Percentiles rank a stretch among this genome's conserved stretches.
Evolutionary conservation across 2,797 vertebrate species (phyloP).

Genomic region (Pseudopleuronectes americanus): DNA sequence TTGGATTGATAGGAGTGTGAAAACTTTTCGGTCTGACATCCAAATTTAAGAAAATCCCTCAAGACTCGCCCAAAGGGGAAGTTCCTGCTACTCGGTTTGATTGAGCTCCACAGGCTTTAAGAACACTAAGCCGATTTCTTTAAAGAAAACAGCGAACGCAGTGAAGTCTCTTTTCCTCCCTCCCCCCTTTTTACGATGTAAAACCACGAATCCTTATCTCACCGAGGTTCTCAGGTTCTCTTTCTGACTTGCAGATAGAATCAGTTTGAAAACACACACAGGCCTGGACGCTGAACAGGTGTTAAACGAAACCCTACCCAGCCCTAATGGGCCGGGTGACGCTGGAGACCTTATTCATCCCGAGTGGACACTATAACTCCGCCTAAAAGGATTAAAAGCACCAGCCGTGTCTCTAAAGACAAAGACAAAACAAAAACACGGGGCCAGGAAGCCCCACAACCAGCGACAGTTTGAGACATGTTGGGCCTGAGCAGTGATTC

Average conservation of each 20-base stretch:
- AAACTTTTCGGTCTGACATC: conserved; percentile 76
- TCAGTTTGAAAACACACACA: conserved; percentile 41
- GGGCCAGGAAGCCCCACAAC: conserved; percentile 57
- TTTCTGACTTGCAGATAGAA: conserved; percentile 46
- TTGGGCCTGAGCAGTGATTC: conserved; percentile 58
- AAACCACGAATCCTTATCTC: conserved; percentile 71
- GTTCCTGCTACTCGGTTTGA: conserved; percentile 77
- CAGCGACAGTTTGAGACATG: conserved; percentile 55
- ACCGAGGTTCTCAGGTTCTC: conserved; percentile 53
- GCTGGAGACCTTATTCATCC: conserved; percentile 40
- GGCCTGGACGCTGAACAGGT: conserved; percentile 66
- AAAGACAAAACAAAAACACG: conserved; percentile 70
- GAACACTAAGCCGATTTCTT: conserved; percentile 80
- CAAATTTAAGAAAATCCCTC: conserved; percentile 79
- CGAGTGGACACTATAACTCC: conserved; percentile 48
- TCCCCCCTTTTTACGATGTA: conserved; percentile 56
- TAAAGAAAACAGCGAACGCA: conserved; percentile 73
- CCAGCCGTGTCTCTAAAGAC: conserved; percentile 52
- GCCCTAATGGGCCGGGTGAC: conserved; percentile 26
- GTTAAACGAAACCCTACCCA: conserved; percentile 63
- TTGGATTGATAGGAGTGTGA: conserved; percentile 72
- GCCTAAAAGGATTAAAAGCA: conserved; percentile 66
- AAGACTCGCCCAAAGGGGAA: conserved; percentile 73
- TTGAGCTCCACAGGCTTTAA: conserved; percentile 79
- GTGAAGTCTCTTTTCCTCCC: conserved; percentile 51